Conservation (phyloP, 2,888 invertebrate genomes). For the Drosophila quinaria region DNA sequence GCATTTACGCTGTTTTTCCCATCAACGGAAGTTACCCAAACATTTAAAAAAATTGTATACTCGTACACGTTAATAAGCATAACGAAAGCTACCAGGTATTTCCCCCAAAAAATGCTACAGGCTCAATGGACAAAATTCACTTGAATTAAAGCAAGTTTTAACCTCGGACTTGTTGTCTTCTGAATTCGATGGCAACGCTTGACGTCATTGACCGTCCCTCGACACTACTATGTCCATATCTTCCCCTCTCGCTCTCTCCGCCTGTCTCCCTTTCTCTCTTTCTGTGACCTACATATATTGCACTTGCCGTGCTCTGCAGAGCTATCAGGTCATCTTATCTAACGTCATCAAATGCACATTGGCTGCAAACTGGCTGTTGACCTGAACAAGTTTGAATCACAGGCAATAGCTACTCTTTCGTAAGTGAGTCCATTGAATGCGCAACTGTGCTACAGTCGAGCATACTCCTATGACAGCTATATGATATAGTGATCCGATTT, state of each 20-base stretch:
- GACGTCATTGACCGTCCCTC: conserved; percentile 50
- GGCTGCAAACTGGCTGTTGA: conserved; percentile 33
- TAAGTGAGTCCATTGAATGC: neutral
- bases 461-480: no score
- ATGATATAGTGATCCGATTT: no score
- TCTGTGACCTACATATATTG: conserved; percentile 38
- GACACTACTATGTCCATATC: neutral
- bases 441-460: no score
- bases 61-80: conserved; percentile 8
- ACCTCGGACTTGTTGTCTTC: conserved; percentile 12
- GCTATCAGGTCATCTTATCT: conserved; percentile 24
- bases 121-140: conserved; percentile 41
- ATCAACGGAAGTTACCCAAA: conserved; percentile 63
- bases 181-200: conserved; percentile 36
- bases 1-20: conserved; percentile 31
- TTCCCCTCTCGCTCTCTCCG: neutral
- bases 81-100: conserved; percentile 55
- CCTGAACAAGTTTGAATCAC: conserved; percentile 15
- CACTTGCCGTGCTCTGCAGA: conserved; percentile 19
- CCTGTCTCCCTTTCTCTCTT: neutral
- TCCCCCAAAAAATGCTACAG: conserved; percentile 46
- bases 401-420: neutral
- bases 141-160: conserved; percentile 47
- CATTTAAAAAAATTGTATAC: conserved; percentile 6
- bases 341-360: conserved; percentile 33